A percentile compares a stretch with the other conserved stretches of the same genome.
phyloP scores from a whole-genome alignment of 2,888 invertebrate genomes.

The Euphydryas editha region DNA sequence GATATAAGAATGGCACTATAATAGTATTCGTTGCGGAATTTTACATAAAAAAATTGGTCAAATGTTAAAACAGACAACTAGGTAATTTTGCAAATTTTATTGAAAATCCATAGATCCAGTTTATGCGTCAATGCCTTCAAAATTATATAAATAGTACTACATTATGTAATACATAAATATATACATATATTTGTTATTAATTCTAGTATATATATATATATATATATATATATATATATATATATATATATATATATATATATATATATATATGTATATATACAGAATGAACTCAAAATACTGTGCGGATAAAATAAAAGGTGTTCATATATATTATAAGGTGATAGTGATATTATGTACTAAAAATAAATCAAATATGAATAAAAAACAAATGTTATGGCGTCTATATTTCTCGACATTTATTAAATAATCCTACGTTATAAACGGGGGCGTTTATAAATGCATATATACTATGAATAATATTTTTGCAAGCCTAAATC shows the following conservation, averaged over 20 bases:
- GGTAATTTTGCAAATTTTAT: background rate
- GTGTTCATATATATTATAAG: background rate
- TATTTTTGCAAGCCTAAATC: background rate
- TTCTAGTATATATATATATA: background rate
- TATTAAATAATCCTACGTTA: background rate
- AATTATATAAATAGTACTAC: constrained; percentile 6
- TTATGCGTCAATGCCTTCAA: constrained; percentile 17
- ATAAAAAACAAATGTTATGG: background rate
- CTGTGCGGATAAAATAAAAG: background rate
- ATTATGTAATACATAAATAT: constrained; percentile 3
- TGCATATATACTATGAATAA: background rate
- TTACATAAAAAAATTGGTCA: too few relatives aligned
- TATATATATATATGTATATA: too few relatives aligned
- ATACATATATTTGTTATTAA: background rate
- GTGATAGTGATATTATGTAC: background rate
- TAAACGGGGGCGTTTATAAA: background rate
- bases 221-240: too few relatives aligned
- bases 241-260: too few relatives aligned
- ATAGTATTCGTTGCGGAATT: too few relatives aligned
- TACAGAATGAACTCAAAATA: constrained; percentile 1
- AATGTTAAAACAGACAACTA: too few relatives aligned
- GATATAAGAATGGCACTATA: too few relatives aligned
- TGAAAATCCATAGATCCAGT: constrained; percentile 5
- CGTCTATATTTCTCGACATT: background rate
- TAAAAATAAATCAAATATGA: background rate